Evolutionary conservation across 92 coral and sea anemone genomes (phyloP).

Genomic region (Chrysogorgia sp.): DNA sequence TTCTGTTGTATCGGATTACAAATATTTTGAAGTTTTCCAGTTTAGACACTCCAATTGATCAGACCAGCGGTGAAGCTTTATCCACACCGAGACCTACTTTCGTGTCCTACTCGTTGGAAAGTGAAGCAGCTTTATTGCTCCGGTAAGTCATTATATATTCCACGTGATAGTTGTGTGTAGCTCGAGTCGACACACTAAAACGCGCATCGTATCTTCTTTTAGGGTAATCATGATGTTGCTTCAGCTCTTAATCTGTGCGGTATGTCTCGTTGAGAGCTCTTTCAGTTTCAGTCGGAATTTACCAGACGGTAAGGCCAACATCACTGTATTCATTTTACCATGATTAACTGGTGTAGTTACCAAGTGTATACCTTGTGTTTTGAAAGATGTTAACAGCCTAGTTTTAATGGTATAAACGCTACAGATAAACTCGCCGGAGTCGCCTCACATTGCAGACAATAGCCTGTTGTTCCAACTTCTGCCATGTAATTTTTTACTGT

Average conservation of each 20-base stretch:
- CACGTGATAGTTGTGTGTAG: neutral
- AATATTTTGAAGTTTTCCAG: conserved; percentile 15
- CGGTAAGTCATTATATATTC: neutral
- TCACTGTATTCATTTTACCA: neutral
- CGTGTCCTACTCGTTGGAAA: conserved; percentile 34
- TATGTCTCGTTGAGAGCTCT: conserved; percentile 19
- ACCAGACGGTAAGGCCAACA: conserved; percentile 45
- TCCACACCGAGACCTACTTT: conserved; percentile 39
- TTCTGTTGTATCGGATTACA: conserved; percentile 21
- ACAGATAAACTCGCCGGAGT: too few species aligned
- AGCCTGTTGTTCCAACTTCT: too few species aligned
- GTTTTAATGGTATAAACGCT: too few species aligned
- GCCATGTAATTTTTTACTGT: too few species aligned
- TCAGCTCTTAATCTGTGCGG: conserved; percentile 31
- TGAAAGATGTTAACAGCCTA: too few species aligned
- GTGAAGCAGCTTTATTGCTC: conserved; percentile 31
- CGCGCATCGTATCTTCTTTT: neutral
- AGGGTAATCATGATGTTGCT: conserved; percentile 46
- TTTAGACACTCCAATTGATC: conserved; percentile 7
- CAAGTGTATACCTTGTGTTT: too few species aligned
- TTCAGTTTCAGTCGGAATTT: conserved; percentile 43
- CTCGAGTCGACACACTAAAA: neutral
- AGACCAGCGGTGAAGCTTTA: conserved; percentile 33
- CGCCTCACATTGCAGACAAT: too few species aligned
- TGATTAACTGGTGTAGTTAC: neutral